phyloP scores from a whole-genome alignment of 2,113 vertebrate species.

The Lepisosteus oculatus region DNA sequence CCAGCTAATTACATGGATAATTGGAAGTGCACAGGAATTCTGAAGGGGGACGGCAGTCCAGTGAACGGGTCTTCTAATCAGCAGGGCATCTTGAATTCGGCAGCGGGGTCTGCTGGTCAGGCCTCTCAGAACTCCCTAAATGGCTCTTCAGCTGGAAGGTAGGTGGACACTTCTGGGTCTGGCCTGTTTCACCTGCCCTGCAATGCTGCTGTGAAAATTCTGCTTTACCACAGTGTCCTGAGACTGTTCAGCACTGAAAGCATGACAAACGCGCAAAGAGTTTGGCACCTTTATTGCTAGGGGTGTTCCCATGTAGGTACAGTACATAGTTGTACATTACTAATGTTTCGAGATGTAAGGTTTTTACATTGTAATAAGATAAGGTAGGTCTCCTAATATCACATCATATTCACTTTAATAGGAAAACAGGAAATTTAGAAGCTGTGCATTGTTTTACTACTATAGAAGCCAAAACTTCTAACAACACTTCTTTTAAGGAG shows the following conservation, averaged over 20 bases:
- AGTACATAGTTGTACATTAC: too few species aligned
- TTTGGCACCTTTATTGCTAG: slow-evolving; percentile 40
- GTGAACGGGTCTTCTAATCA: slow-evolving; percentile 81
- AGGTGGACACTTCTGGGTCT: slow-evolving; percentile 52
- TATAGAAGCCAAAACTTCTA: too few species aligned
- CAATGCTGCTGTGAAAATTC: slow-evolving; percentile 40
- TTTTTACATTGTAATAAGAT: too few species aligned
- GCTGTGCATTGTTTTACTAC: too few species aligned
- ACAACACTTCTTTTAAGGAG: too few species aligned
- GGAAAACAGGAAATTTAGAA: too few species aligned
- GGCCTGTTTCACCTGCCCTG: slow-evolving; percentile 31
- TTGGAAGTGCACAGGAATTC: slow-evolving; percentile 96
- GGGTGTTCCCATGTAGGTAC: too few species aligned
- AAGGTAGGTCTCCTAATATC: too few species aligned
- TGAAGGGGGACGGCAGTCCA: slow-evolving; percentile 94
- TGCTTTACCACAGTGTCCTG: slow-evolving; percentile 33
- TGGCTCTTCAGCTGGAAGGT: slow-evolving; percentile 88
- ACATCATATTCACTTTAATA: too few species aligned
- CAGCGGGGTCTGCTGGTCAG: slow-evolving; percentile 72
- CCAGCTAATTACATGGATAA: slow-evolving; percentile 98
- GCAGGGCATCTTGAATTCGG: slow-evolving; percentile 76
- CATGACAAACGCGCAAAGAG: slow-evolving; percentile 51
- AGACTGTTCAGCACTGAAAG: slow-evolving; percentile 28
- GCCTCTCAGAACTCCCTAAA: slow-evolving; percentile 81
- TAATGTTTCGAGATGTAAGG: too few species aligned